Conservation (phyloP, 2,888 invertebrate genomes). For the Polydesmus complanatus region DNA sequence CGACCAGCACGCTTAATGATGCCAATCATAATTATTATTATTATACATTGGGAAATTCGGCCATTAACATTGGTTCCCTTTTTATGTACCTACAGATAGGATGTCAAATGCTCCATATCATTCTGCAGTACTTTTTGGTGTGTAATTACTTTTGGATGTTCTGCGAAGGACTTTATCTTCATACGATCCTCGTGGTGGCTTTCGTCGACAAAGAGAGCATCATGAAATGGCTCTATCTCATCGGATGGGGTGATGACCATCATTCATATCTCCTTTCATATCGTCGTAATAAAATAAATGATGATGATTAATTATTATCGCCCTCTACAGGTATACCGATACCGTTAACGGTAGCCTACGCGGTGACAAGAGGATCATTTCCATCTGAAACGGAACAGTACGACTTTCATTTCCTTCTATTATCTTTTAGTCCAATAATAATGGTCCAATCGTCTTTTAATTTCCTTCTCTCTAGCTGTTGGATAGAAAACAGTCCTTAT, state of each 20-base stretch:
- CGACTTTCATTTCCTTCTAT: too few relatives aligned
- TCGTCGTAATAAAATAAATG: background rate
- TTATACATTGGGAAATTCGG: background rate
- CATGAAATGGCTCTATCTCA: conserved; percentile 61
- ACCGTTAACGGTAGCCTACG: conserved; percentile 8
- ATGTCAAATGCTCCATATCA: conserved; percentile 67
- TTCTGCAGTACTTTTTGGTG: conserved; percentile 73
- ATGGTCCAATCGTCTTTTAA: too few relatives aligned
- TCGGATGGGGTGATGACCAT: conserved; percentile 54
- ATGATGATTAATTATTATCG: background rate
- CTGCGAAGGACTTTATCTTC: conserved; percentile 84
- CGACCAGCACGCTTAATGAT: background rate
- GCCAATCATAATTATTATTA: background rate
- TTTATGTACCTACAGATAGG: conserved; percentile 40
- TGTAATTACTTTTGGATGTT: conserved; percentile 96
- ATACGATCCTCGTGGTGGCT: conserved; percentile 79
- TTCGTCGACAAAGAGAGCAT: conserved; percentile 79
- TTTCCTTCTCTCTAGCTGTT: too few relatives aligned
- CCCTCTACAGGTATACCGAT: conserved; percentile 10
- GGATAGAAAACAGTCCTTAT: conserved; percentile 59
- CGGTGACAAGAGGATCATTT: conserved; percentile 17
- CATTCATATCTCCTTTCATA: background rate
- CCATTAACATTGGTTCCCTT: background rate
- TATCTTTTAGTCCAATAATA: too few relatives aligned
- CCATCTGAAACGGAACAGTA: conserved; percentile 31